Conservation (phyloP, 2,113 vertebrate genomes). For the Nymphicus hollandicus region DNA sequence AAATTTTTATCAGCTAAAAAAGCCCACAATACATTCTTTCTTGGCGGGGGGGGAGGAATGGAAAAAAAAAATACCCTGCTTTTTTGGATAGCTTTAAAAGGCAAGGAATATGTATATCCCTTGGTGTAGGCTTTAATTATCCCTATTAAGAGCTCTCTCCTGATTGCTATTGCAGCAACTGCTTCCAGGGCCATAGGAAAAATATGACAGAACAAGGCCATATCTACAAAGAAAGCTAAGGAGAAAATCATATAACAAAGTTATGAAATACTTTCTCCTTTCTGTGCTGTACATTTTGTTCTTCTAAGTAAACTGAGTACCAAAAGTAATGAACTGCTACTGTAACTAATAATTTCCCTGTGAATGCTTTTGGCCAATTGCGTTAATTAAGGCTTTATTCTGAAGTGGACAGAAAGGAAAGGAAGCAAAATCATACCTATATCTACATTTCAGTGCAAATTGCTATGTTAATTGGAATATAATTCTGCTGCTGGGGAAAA, state of each 20-base stretch:
- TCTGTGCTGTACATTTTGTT: neutral
- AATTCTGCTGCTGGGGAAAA: constrained; percentile 8
- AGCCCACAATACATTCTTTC: neutral
- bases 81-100: neutral
- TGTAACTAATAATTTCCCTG: neutral
- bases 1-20: neutral
- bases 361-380: neutral
- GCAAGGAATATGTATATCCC: neutral
- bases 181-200: constrained; percentile 16
- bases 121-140: neutral
- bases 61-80: neutral
- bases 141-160: neutral
- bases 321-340: constrained; percentile 10
- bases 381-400: constrained; percentile 39
- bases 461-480: constrained; percentile 25
- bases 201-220: neutral
- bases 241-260: neutral
- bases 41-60: neutral
- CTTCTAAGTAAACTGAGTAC: neutral
- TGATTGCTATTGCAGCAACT: neutral
- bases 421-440: constrained; percentile 4
- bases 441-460: constrained; percentile 51
- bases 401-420: constrained; percentile 1
- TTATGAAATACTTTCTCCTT: neutral
- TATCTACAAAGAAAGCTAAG: neutral